Evolutionary conservation across 2,113 vertebrate genomes (phyloP).

Genomic region (Amazona vittata): DNA sequence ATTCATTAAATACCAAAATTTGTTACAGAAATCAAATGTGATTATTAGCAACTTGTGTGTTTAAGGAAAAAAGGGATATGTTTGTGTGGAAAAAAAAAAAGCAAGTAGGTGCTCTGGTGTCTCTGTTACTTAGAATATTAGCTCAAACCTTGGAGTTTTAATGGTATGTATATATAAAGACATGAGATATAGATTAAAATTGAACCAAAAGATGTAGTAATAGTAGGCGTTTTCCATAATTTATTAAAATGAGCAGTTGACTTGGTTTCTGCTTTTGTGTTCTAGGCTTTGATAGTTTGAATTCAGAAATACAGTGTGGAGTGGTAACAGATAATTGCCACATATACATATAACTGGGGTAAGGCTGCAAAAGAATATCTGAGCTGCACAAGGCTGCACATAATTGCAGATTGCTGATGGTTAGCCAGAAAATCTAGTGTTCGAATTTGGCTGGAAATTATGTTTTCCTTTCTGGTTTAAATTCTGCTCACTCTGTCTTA

Average conservation of each 20-base stretch:
- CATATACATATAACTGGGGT: background rate
- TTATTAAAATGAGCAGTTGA: background rate
- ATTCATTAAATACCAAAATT: background rate
- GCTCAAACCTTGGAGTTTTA: background rate
- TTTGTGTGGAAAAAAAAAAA: background rate
- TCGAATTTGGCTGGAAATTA: background rate
- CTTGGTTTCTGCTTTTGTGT: background rate
- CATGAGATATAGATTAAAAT: background rate
- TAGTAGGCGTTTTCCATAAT: background rate
- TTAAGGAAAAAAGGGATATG: background rate
- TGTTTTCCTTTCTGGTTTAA: background rate
- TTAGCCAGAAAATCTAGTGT: background rate
- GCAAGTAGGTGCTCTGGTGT: background rate
- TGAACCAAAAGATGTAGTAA: background rate
- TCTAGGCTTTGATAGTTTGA: background rate
- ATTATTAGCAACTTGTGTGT: background rate
- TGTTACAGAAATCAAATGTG: background rate
- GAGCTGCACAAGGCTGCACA: background rate
- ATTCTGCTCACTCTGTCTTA: background rate
- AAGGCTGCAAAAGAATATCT: background rate
- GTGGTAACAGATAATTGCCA: background rate
- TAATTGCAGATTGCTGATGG: rapidly evolving
- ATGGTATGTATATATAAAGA: background rate
- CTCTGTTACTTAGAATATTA: background rate
- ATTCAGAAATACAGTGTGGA: background rate